Evolutionary conservation across 2,888 invertebrate genomes (phyloP).

Genomic region (Agriopis aurantiaria): DNA sequence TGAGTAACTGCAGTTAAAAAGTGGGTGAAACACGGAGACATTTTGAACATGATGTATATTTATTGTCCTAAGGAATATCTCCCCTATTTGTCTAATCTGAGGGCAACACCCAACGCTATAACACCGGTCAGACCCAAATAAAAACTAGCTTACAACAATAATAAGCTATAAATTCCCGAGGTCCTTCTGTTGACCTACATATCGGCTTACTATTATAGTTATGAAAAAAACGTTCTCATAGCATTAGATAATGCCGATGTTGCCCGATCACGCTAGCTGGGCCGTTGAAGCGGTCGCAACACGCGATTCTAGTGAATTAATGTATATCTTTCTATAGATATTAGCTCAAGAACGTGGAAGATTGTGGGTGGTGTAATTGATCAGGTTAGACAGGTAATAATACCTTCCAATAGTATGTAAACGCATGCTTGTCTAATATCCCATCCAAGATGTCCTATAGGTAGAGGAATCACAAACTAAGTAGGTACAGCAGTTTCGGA

Average conservation of each 20-base stretch:
- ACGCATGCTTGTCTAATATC: not conserved
- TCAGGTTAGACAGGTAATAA: not conserved
- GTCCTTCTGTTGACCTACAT: conserved; percentile 35
- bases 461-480: not conserved
- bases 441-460: not conserved
- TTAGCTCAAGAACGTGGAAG: conserved; percentile 14
- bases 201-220: conserved; percentile 13
- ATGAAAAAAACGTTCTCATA: conserved; percentile 27
- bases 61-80: no score
- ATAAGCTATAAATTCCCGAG: conserved; percentile 10
- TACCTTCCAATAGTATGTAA: not conserved
- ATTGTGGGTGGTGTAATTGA: conserved; percentile 17
- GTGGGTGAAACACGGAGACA: no score
- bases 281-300: conserved; percentile 20
- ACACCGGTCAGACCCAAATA: conserved; percentile 5
- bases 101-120: not conserved
- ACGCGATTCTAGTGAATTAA: conserved; percentile 32
- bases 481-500: no score
- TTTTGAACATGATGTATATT: no score
- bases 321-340: conserved; percentile 8
- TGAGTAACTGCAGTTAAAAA: no score
- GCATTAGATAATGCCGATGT: conserved; percentile 32
- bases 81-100: no score
- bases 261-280: conserved; percentile 28
- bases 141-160: conserved; percentile 5